phyloP scores from a whole-genome alignment of 1,140 invertebrate species.

The Diorhabda sublineata region DNA sequence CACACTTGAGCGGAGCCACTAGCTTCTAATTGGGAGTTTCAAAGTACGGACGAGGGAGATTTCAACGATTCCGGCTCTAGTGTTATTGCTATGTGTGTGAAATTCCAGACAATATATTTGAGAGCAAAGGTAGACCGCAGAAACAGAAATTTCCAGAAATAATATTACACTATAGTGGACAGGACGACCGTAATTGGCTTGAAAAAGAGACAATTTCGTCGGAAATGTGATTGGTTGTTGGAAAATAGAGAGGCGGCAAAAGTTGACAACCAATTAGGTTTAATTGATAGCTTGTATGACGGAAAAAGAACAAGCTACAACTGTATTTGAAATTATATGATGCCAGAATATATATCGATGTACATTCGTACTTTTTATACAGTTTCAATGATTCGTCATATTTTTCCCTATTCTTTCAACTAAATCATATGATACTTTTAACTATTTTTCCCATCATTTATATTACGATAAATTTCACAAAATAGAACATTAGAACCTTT shows the following conservation, averaged over 20 bases:
- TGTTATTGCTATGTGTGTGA: constrained; percentile 17
- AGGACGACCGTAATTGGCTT: constrained; percentile 11
- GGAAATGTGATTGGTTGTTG: constrained; percentile 7
- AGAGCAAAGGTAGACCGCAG: constrained; percentile 16
- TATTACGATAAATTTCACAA: no score
- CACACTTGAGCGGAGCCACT: constrained; percentile 9
- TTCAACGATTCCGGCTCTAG: constrained; percentile 3
- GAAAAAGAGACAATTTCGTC: constrained; percentile 11
- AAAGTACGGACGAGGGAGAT: constrained; percentile 9
- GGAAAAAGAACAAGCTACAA: not conserved
- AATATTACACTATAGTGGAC: constrained; percentile 15
- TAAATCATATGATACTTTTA: no score
- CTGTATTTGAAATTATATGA: no score
- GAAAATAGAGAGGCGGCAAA: constrained; percentile 4
- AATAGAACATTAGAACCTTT: no score
- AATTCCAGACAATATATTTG: constrained; percentile 19
- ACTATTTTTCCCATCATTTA: no score
- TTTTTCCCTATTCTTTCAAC: no score
- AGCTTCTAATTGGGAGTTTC: constrained; percentile 16
- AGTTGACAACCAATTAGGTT: not conserved
- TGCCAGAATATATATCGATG: no score
- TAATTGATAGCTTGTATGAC: not conserved
- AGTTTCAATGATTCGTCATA: no score
- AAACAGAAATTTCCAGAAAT: constrained; percentile 17
- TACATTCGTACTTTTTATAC: no score